A percentile compares a stretch with the other conserved stretches of the same genome.
Conservation (phyloP, 2,888 invertebrate genomes). For the Diarsia mendica region DNA sequence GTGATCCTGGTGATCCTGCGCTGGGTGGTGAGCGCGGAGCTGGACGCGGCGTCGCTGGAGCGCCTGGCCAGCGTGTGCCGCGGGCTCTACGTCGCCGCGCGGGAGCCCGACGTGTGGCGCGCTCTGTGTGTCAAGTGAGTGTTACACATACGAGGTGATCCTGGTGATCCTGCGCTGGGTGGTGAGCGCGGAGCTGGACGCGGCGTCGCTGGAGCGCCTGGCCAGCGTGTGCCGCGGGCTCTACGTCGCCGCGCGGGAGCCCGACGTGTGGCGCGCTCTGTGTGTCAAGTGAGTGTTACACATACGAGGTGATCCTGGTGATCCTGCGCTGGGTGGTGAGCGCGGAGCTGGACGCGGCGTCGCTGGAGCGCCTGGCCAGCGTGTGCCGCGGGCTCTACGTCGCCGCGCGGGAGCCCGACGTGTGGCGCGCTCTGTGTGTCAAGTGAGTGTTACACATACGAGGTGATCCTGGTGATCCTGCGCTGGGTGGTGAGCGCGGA, state of each 20-base stretch:
- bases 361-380: conserved; percentile 94
- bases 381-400: conserved; percentile 90
- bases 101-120: too few relatives aligned
- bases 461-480: conserved; percentile 95
- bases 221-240: too few relatives aligned
- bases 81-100: conserved; percentile 82
- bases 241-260: too few relatives aligned
- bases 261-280: too few relatives aligned
- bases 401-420: too few relatives aligned
- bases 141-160: too few relatives aligned
- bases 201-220: too few relatives aligned
- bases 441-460: conserved; percentile 88
- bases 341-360: conserved; percentile 94
- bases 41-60: conserved; percentile 96
- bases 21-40: conserved; percentile 97
- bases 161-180: too few relatives aligned
- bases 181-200: too few relatives aligned
- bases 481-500: conserved; percentile 97
- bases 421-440: too few relatives aligned
- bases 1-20: conserved; percentile 95
- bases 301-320: conserved; percentile 95
- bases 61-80: conserved; percentile 94
- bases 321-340: conserved; percentile 98
- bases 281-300: too few relatives aligned
- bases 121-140: too few relatives aligned